These are phyloP conservation scores for Brachirus orientalis DNA, from an alignment of 2,113 vertebrate species.

Conservation along the genomic window DNA sequence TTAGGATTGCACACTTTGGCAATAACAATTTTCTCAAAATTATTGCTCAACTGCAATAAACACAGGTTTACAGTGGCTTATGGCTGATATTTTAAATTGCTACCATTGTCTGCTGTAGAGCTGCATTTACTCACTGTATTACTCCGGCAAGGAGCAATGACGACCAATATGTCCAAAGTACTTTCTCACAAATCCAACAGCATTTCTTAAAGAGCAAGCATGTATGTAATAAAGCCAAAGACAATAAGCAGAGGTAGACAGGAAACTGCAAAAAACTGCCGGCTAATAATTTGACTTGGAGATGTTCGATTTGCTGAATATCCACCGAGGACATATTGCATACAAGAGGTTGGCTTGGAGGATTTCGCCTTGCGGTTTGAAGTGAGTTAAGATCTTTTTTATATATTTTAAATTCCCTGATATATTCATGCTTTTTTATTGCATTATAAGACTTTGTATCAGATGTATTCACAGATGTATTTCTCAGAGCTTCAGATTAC, in stretches of 20 bases:
- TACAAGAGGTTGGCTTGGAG: conserved; percentile 9
- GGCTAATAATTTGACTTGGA: conserved; percentile 52
- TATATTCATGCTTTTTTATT: conserved; percentile 57
- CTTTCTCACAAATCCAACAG: conserved; percentile 68
- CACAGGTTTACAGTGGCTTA: conserved; percentile 39
- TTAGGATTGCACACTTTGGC: conserved; percentile 1
- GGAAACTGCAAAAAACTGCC: conserved; percentile 39
- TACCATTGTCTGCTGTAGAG: conserved; percentile 46
- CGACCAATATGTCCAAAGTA: conserved; percentile 43
- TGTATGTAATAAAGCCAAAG: conserved; percentile 56
- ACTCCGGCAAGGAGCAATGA: conserved; percentile 37
- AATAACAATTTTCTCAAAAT: conserved; percentile 26
- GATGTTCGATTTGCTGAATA: conserved; percentile 54
- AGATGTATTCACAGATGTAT: conserved; percentile 82
- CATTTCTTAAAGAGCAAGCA: conserved; percentile 65
- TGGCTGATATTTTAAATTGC: conserved; percentile 24
- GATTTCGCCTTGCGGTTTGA: conserved; percentile 38
- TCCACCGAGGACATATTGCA: conserved; percentile 44
- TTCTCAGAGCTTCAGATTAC: conserved; percentile 55
- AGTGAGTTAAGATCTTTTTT: conserved; percentile 30
- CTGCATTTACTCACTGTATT: conserved; percentile 40
- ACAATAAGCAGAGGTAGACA: conserved; percentile 55
- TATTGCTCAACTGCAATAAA: conserved; percentile 40
- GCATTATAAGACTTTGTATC: conserved; percentile 65
- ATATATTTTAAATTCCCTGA: conserved; percentile 45